Base-by-base conservation (phyloP, 2,888 invertebrate species). In the Ommatoiulus sabulosus region DNA sequence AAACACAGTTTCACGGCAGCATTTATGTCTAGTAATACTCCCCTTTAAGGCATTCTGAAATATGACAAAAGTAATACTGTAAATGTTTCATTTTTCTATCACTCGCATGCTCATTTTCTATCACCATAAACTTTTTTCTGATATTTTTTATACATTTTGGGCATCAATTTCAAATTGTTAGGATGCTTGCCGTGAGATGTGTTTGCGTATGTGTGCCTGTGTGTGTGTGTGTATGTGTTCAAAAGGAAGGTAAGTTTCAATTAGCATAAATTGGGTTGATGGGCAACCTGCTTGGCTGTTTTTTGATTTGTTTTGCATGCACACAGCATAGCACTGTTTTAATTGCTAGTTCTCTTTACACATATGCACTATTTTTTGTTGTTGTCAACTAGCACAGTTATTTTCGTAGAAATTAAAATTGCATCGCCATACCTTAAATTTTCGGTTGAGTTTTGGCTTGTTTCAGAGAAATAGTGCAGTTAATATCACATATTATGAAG, bases 1-100 rank as follows among this genome's bases (percentile, higher is more conserved):
- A 43, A 63, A 44, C 85, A 85, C 44, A 35, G n/a, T 85, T 44
- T 85, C 85, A 85, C 85, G 35, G 85, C 85, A 85, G 17, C 17
- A 15, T 63, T 15, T n/a, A 63, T 63, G 63, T n/a, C 63, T 63
- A 63, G 63, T 17, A 63, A 63, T 63, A 10, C 17, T 63, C 20
- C 52, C 52, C 12, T n/a, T n/a, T n/a, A 1, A 7, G 17, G n/a
- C n/a, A 6, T 63, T 20, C 63, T n/a, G n/a, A 52, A 52, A 52
- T 35, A 46, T 46, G 46, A 1, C 35, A 35, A 1, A 35, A 35
- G 35, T 35, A 35, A 48, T 48, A n/a, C n/a, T n/a, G n/a, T n/a
- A 7, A 48, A 48, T 3, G 48, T 63, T 63, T 63, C 63, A 63
- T n/a, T 20, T 63, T 17, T 10, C 17, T 63, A n/a, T 4, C 17